phyloP scores from a whole-genome alignment of 2,113 vertebrate species.

The Dryoscopus gambensis region DNA sequence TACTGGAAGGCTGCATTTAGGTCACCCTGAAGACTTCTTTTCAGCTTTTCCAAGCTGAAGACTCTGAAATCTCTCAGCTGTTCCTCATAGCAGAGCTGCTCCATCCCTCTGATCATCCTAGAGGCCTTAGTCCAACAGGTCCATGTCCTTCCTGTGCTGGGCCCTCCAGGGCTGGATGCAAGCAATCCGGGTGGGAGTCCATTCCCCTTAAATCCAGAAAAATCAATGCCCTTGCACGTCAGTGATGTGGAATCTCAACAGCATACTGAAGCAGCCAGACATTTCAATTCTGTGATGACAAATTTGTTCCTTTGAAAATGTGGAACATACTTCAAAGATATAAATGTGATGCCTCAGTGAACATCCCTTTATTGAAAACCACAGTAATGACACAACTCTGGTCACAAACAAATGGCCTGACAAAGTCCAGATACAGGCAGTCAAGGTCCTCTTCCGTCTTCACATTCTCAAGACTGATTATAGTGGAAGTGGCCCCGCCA shows the following conservation, averaged over 20 bases:
- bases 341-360: constrained; percentile 30
- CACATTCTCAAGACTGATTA: constrained; percentile 1
- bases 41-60: not conserved
- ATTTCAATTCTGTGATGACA: constrained; percentile 25
- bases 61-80: not conserved
- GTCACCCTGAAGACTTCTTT: accelerated
- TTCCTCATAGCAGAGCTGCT: not conserved
- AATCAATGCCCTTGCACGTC: not conserved
- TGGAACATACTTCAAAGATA: constrained; percentile 20
- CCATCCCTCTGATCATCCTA: not conserved
- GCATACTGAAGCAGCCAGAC: not conserved
- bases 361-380: constrained; percentile 16
- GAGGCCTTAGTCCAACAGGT: accelerated
- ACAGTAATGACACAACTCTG: not conserved
- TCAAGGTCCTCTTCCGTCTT: not conserved
- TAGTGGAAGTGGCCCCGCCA: not conserved
- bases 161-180: not conserved
- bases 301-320: constrained; percentile 33
- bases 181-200: not conserved
- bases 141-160: not conserved
- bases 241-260: not conserved
- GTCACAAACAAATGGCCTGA: constrained; percentile 36
- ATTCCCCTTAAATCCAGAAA: not conserved
- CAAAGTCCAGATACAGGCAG: not conserved
- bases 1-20: not conserved